Percentiles rank a stretch among this genome's conserved stretches.
phyloP scores from a whole-genome alignment of 1,140 invertebrate species.

The Diprion similis region DNA sequence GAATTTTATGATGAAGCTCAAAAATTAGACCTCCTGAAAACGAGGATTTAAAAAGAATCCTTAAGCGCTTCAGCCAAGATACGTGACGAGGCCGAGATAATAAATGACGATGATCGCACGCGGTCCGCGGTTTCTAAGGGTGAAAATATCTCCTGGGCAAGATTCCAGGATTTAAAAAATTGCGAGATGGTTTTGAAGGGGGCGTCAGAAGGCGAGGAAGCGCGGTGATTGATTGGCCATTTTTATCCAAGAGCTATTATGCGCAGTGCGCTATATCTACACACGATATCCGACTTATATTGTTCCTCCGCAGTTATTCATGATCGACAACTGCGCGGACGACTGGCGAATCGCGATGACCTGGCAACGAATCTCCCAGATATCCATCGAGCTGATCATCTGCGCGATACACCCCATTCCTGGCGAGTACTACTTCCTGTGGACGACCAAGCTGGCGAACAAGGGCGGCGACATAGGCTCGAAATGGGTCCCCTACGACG shows the following conservation, averaged over 20 bases:
- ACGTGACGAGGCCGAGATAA: neutral
- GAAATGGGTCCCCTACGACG: constrained; percentile 91
- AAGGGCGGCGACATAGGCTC: constrained; percentile 84
- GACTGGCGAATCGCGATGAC: constrained; percentile 99
- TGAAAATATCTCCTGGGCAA: constrained; percentile 4
- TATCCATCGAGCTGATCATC: constrained; percentile 90
- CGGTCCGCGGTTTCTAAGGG: neutral
- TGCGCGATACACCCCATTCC: constrained; percentile 98
- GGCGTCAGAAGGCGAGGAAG: neutral
- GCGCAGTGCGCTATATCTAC: neutral
- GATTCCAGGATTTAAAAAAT: constrained; percentile 6
- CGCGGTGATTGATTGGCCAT: neutral
- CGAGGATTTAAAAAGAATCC: no score
- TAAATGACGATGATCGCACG: neutral
- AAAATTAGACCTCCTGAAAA: no score
- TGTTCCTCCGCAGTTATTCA: constrained; percentile 83
- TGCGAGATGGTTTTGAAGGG: neutral
- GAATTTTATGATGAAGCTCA: no score
- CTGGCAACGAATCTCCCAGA: constrained; percentile 93
- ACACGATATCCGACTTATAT: neutral
- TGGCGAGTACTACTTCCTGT: constrained; percentile 93
- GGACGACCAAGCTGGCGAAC: constrained; percentile 95
- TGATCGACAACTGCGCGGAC: constrained; percentile 99
- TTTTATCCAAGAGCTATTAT: neutral
- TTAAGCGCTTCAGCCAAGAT: neutral